Evolutionary conservation across 2,113 vertebrate species (phyloP), one percentile per base, ranked within the genome.

Genomic region (Ancistrus triradiatus): DNA sequence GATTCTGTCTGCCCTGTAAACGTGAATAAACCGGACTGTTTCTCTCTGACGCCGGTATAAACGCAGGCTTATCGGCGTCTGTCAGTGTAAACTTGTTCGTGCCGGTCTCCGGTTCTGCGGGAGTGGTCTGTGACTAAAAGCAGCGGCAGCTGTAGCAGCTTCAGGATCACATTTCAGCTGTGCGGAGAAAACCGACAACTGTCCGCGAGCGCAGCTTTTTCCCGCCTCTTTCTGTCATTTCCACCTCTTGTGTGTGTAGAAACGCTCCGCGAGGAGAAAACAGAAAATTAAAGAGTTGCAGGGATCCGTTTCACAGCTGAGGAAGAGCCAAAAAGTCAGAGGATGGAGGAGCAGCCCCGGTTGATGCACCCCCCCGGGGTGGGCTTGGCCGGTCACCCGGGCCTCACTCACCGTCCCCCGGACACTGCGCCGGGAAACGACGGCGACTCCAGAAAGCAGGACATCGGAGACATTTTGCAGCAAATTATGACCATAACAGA

Each of bases 401-500:
- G 94, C 88, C 91, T 98, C 90, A 88, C 93, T 89, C 93, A 92
- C 83, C 94, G 97, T 86, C 91, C 97, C 90, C 93, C 90, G 91
- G 94, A 96, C 77, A 92, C 93, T 77, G 89, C 90, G 55, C 90
- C 86, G 72, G 93, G 90, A 80, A 85, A 88, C 74, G 95, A 97
- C 88, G 93, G 89, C 77, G 93, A 95, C 73, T 93, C 92, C 75
- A 88, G 95, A 64, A 98, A 98, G 84, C 95, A 98, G 88, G 95
- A 97, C 91, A 98, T 97, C 82, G 95, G 95, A 85, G 95, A 98
- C 91, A 98, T 97, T 84, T 89, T 97, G 85, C 95, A 97, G 87
- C 95, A 98, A 79, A 98, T 98, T 47, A 98, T 98, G 95, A 98
- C 95, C 88, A 98, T 97, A 89, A 98, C 95, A 71, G 95, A 98